Conservation (phyloP, 2,797 vertebrate genomes). For the Ctenopoma kingsleyae region DNA sequence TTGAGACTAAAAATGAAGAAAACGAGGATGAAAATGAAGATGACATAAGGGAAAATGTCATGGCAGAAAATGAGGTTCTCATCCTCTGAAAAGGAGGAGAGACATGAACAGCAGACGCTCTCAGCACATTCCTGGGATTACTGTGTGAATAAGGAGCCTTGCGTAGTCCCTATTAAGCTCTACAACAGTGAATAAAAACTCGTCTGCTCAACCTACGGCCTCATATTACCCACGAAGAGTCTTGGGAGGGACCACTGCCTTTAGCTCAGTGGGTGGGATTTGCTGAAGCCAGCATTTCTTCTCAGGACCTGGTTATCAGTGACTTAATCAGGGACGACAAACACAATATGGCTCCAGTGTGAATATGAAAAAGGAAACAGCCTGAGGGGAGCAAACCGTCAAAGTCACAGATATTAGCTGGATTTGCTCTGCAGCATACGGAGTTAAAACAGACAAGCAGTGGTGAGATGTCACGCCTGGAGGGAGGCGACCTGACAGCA, state of each 20-base stretch:
- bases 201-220: slow-evolving; percentile 2
- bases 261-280: slow-evolving; percentile 28
- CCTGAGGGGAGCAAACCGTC: slow-evolving; percentile 56
- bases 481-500: slow-evolving; percentile 40
- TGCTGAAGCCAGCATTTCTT: slow-evolving; percentile 59
- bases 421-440: slow-evolving; percentile 48
- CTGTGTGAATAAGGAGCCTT: background rate
- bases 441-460: slow-evolving; percentile 34
- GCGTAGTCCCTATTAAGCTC: slow-evolving; percentile 5
- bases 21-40: slow-evolving; percentile 7
- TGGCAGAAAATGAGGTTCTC: background rate
- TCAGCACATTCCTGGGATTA: slow-evolving; percentile 17
- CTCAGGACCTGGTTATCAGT: slow-evolving; percentile 44
- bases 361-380: slow-evolving; percentile 55
- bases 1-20: slow-evolving; percentile 3
- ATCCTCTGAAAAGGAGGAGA: background rate
- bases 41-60: background rate
- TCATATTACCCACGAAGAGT: slow-evolving; percentile 32
- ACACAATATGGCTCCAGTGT: slow-evolving; percentile 54
- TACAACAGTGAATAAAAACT: slow-evolving; percentile 12
- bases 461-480: slow-evolving; percentile 33
- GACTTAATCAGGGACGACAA: slow-evolving; percentile 58
- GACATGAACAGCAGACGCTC: slow-evolving; percentile 23
- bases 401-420: slow-evolving; percentile 59
- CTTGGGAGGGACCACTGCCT: slow-evolving; percentile 25